These are phyloP conservation scores for Thunnus thynnus DNA, from an alignment of 2,113 vertebrate genomes.

Conservation along the genomic window DNA sequence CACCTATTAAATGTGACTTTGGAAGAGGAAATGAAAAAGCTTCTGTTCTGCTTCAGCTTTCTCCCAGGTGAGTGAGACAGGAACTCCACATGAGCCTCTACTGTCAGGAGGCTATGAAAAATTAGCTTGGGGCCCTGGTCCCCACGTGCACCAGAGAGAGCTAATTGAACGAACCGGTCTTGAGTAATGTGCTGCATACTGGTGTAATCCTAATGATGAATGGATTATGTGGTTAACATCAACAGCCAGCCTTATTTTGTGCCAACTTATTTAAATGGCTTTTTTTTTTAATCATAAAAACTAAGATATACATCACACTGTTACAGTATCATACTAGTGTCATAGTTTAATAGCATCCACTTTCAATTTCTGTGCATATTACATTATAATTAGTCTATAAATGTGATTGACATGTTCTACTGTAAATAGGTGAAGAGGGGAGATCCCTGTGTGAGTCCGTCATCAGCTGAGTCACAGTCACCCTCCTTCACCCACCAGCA, in stretches of 20 bases:
- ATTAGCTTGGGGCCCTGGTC: slow-evolving; percentile 67
- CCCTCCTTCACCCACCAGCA: slow-evolving; percentile 78
- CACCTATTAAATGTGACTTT: slow-evolving; percentile 80
- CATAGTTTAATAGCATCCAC: too few relatives aligned
- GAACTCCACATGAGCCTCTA: slow-evolving; percentile 71
- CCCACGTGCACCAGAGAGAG: slow-evolving; percentile 67
- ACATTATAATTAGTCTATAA: neutral
- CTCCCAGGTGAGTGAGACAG: slow-evolving; percentile 74
- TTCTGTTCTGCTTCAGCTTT: slow-evolving; percentile 54
- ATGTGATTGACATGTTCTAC: slow-evolving; percentile 2
- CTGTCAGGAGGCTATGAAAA: slow-evolving; percentile 75
- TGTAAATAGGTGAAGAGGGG: slow-evolving; percentile 45
- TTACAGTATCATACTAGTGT: neutral
- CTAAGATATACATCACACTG: neutral
- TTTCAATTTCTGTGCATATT: neutral
- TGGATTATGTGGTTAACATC: slow-evolving; percentile 75
- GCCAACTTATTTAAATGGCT: slow-evolving; percentile 35
- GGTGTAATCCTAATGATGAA: slow-evolving; percentile 81
- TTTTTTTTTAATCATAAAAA: neutral
- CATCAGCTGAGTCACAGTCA: slow-evolving; percentile 84
- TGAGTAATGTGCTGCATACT: slow-evolving; percentile 77
- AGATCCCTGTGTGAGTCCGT: slow-evolving; percentile 45
- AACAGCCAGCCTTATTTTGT: slow-evolving; percentile 74
- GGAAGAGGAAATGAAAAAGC: slow-evolving; percentile 73
- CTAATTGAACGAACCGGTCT: slow-evolving; percentile 79